phyloP scores from a whole-genome alignment of 2,888 invertebrate genomes.

The Erpobdella octoculata region DNA sequence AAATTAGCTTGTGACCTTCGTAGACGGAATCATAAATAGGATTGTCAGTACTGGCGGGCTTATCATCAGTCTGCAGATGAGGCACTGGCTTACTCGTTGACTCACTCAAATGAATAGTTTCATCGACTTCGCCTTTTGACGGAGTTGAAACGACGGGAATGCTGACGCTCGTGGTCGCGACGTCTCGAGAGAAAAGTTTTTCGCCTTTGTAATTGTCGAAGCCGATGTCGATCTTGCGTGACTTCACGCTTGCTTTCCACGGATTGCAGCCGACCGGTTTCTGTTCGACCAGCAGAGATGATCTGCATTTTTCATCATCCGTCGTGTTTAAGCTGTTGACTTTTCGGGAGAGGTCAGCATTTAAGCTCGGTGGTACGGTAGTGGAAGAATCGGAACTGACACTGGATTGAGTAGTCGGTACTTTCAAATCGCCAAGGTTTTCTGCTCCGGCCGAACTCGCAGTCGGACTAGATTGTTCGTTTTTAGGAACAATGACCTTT shows the following conservation, averaged over 20 bases:
- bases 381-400: not conserved
- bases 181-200: slow-evolving; percentile 47
- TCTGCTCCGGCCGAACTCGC: not conserved
- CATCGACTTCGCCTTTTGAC: not conserved
- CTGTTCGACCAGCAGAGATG: not conserved
- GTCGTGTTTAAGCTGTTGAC: not conserved
- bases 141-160: not conserved
- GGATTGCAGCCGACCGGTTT: not conserved
- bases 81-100: not conserved
- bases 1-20: not conserved
- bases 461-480: not conserved
- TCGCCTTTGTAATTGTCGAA: slow-evolving; percentile 40
- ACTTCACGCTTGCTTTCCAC: slow-evolving; percentile 24
- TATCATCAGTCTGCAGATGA: not conserved
- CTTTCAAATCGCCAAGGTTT: not conserved
- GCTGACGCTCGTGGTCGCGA: slow-evolving; percentile 42
- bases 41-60: not conserved
- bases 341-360: slow-evolving; percentile 15
- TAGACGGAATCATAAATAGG: slow-evolving; percentile 11
- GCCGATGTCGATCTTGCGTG: slow-evolving; percentile 24
- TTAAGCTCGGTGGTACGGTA: not conserved
- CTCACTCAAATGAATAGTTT: not conserved
- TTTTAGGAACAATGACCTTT: not conserved
- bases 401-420: not conserved
- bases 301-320: not conserved